These are phyloP conservation scores for Drosophila colorata DNA, from an alignment of 2,888 invertebrate genomes.

Conservation along the genomic window DNA sequence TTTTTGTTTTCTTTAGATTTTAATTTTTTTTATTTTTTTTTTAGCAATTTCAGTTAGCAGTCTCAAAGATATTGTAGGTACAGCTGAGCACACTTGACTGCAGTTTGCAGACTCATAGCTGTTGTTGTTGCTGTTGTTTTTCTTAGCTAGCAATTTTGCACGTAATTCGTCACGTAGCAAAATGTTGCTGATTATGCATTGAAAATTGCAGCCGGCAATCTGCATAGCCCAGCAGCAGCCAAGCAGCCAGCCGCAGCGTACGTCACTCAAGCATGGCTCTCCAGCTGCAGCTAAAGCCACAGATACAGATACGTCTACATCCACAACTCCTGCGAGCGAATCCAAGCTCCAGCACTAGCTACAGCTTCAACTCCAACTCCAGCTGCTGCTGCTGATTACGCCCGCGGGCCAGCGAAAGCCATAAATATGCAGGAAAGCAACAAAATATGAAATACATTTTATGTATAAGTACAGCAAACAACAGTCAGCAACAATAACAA, in stretches of 20 bases:
- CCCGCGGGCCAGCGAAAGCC: constrained; percentile 61
- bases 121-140: constrained; percentile 21
- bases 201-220: constrained; percentile 74
- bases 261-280: constrained; percentile 56
- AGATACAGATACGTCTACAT: constrained; percentile 6
- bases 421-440: constrained; percentile 54
- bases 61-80: constrained; percentile 8
- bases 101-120: constrained; percentile 15
- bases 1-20: neutral
- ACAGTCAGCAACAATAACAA: constrained; percentile 24
- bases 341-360: constrained; percentile 11
- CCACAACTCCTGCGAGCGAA: constrained; percentile 17
- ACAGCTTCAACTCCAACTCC: constrained; percentile 18
- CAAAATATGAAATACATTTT: constrained; percentile 44
- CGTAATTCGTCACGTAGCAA: constrained; percentile 77
- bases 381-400: constrained; percentile 45
- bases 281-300: constrained; percentile 7
- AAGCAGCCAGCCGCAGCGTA: constrained; percentile 33
- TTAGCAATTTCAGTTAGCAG: neutral
- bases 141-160: constrained; percentile 70
- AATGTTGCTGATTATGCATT: constrained; percentile 75
- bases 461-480: constrained; percentile 23
- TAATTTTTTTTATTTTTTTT: neutral
- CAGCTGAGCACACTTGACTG: constrained; percentile 41
- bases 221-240: constrained; percentile 58